Evolutionary conservation across 2,888 invertebrate genomes (phyloP).

Genomic region (Clistopyga incitator): DNA sequence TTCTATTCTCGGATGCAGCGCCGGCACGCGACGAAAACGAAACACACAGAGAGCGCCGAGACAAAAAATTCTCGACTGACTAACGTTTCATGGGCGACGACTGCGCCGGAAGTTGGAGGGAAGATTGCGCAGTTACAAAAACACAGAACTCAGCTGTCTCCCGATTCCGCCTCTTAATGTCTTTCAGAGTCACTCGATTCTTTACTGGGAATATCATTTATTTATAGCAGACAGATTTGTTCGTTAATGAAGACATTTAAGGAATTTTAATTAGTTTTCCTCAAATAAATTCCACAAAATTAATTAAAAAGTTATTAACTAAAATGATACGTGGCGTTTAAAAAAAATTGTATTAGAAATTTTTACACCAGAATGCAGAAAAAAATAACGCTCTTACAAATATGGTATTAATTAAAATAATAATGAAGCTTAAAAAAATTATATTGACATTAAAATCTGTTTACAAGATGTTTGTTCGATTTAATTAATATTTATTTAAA

Average conservation of each 20-base stretch:
- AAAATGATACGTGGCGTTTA: neutral
- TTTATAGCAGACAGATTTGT: neutral
- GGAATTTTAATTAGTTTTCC: too few species aligned
- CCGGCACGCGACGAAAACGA: slow-evolving; percentile 18
- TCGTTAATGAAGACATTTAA: too few species aligned
- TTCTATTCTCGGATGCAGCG: slow-evolving; percentile 65
- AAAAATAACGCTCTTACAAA: neutral
- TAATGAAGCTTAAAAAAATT: neutral
- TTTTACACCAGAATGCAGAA: neutral
- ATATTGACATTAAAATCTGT: neutral
- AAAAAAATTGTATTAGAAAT: neutral
- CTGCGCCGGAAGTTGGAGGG: slow-evolving; percentile 28
- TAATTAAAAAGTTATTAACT: neutral
- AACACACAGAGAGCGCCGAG: neutral
- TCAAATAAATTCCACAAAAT: neutral
- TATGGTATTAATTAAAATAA: neutral
- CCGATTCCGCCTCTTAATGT: slow-evolving; percentile 3
- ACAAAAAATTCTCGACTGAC: slow-evolving; percentile 22
- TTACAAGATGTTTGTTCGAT: neutral
- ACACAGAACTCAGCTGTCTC: slow-evolving; percentile 27
- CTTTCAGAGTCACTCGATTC: neutral
- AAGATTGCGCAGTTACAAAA: slow-evolving; percentile 37
- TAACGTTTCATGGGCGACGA: neutral
- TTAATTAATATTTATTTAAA: neutral
- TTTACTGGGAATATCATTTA: slow-evolving; percentile 8